Conservation (phyloP, 2,888 invertebrate genomes). For the Nomada lathburiana region DNA sequence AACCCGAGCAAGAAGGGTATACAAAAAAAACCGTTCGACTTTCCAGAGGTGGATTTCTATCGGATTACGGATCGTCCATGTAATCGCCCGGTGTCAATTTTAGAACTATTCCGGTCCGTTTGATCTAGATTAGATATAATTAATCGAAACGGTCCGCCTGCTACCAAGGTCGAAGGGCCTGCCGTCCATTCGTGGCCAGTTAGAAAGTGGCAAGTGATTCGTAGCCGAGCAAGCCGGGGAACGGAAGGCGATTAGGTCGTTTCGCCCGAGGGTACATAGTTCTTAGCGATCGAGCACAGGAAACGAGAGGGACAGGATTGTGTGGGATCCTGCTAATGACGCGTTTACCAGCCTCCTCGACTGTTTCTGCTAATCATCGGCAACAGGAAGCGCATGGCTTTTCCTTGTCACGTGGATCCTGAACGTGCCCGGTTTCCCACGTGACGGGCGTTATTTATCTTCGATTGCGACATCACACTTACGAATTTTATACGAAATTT, state of each 20-base stretch:
- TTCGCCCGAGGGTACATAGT: slow-evolving; percentile 49
- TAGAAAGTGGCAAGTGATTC: slow-evolving; percentile 33
- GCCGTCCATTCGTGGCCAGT: slow-evolving; percentile 18
- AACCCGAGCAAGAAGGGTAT: background rate
- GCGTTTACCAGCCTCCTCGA: slow-evolving; percentile 21
- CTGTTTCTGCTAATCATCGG: slow-evolving; percentile 56
- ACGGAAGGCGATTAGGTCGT: slow-evolving; percentile 74
- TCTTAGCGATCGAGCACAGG: slow-evolving; percentile 61
- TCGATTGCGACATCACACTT: background rate
- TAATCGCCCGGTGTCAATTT: slow-evolving; percentile 15
- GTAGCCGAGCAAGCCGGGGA: slow-evolving; percentile 65
- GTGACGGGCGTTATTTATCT: background rate
- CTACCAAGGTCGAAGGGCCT: slow-evolving; percentile 40
- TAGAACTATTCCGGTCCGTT: background rate
- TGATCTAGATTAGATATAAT: slow-evolving; percentile 37
- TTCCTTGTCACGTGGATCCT: slow-evolving; percentile 48
- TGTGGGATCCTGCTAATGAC: slow-evolving; percentile 50
- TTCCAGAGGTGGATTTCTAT: slow-evolving; percentile 1
- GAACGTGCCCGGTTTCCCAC: slow-evolving; percentile 34
- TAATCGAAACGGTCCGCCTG: slow-evolving; percentile 25
- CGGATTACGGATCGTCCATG: slow-evolving; percentile 10
- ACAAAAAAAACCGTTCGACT: background rate
- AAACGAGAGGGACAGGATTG: slow-evolving; percentile 58
- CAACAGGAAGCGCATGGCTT: slow-evolving; percentile 63
- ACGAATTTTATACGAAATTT: background rate